A percentile compares a stretch with the other conserved stretches of the same genome.
Conservation (phyloP, 2,113 vertebrate species). For the Tupaia tana region DNA sequence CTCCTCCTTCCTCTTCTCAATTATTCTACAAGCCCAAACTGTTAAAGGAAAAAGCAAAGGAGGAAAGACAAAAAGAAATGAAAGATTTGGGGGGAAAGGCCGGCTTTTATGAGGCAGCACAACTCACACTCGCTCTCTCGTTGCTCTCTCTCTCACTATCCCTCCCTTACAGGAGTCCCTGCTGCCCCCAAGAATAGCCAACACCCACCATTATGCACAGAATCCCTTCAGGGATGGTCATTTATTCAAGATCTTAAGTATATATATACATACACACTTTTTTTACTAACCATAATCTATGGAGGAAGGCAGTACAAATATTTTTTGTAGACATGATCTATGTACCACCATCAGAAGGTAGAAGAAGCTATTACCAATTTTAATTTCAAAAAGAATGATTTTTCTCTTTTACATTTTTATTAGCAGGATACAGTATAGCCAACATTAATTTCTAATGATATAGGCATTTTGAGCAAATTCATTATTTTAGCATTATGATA, state of each 20-base stretch:
- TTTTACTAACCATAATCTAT: background rate
- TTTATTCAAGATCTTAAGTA: background rate
- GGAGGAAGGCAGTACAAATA: background rate
- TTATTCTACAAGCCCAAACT: background rate
- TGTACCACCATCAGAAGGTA: background rate
- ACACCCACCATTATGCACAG: background rate
- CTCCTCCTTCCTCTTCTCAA: background rate
- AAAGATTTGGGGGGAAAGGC: fast-evolving
- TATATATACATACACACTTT: background rate
- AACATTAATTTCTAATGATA: conserved; percentile 46
- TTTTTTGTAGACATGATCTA: background rate
- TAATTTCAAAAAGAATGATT: conserved; percentile 3
- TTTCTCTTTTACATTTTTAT: conserved; percentile 7
- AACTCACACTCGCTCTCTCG: too few relatives aligned
- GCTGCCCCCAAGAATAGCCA: background rate
- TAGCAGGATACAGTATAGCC: background rate
- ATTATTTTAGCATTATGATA: conserved; percentile 57
- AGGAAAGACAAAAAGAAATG: too few relatives aligned
- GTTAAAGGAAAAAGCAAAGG: background rate
- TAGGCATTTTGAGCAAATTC: conserved; percentile 23
- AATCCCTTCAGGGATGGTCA: background rate
- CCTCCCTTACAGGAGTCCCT: background rate
- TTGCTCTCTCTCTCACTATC: fast-evolving
- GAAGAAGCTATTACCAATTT: background rate
- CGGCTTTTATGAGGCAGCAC: too few relatives aligned